Conservation (phyloP, 2,888 invertebrate species). For the Parnassius glacialis region DNA sequence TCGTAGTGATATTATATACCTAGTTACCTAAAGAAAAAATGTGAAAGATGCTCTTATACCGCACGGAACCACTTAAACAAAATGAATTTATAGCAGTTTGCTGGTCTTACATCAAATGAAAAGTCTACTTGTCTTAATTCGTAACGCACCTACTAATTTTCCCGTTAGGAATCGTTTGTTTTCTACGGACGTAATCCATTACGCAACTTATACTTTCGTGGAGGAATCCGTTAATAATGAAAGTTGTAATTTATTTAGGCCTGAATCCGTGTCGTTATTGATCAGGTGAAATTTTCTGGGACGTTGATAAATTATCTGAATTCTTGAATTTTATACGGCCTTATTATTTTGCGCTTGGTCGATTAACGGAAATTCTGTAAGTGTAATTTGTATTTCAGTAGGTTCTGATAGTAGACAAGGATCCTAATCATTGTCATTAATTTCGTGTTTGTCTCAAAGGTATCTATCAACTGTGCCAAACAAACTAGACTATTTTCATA, state of each 20-base stretch:
- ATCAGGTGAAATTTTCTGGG: slow-evolving; percentile 61
- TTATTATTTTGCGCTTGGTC: slow-evolving; percentile 5
- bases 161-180: slow-evolving; percentile 38
- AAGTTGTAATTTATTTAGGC: slow-evolving; percentile 24
- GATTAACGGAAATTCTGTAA: neutral
- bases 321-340: slow-evolving; percentile 16
- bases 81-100: no score
- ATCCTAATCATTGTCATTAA: no score
- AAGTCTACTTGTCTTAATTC: no score
- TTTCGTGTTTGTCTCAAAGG: no score
- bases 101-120: no score
- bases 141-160: slow-evolving; percentile 17
- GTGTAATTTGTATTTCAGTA: neutral
- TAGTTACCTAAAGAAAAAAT: no score
- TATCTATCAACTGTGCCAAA: no score
- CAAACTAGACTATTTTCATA: no score
- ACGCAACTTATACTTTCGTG: slow-evolving; percentile 27
- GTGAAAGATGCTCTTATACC: no score
- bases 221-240: slow-evolving; percentile 25
- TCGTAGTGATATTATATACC: no score
- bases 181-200: slow-evolving; percentile 39
- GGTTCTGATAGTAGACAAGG: no score
- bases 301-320: slow-evolving; percentile 58
- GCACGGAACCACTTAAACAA: no score
- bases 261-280: slow-evolving; percentile 52